Conservation (phyloP, 2,113 vertebrate genomes). For the Gymnorhina tibicen region DNA sequence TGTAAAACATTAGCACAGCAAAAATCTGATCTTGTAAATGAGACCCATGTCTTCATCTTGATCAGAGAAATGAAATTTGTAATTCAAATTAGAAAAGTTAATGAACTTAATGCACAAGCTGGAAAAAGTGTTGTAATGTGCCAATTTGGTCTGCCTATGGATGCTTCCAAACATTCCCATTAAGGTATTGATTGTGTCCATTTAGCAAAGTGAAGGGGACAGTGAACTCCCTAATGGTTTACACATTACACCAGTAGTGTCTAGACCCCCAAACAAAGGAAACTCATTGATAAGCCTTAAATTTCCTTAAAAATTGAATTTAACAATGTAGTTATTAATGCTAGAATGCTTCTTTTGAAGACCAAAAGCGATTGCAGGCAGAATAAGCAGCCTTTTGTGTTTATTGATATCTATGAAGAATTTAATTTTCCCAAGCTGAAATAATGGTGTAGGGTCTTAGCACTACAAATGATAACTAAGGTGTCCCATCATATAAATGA, state of each 20-base stretch:
- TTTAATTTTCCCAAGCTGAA: not conserved
- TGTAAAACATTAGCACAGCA: constrained; percentile 67
- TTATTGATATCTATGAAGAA: not conserved
- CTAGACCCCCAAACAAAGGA: not conserved
- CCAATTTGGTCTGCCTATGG: constrained; percentile 59
- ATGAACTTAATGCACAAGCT: constrained; percentile 69
- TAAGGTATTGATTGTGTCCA: constrained; percentile 71
- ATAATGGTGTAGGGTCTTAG: not conserved
- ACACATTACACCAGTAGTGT: not conserved
- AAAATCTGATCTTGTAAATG: constrained; percentile 67
- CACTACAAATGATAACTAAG: not conserved
- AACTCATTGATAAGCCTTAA: not conserved
- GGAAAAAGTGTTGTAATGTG: constrained; percentile 62
- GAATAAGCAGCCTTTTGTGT: not conserved
- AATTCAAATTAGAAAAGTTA: constrained; percentile 76
- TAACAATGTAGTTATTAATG: not conserved
- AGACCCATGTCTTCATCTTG: constrained; percentile 58
- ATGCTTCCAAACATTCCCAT: constrained; percentile 67
- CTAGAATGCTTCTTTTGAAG: not conserved
- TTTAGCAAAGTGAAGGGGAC: constrained; percentile 53
- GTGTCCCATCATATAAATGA: not conserved
- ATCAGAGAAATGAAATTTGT: constrained; percentile 71
- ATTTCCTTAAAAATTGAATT: not conserved
- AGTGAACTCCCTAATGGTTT: constrained; percentile 36
- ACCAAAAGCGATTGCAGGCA: not conserved